Evolutionary conservation across 2,888 invertebrate genomes (phyloP).

Genomic region (Cephonodes hylas): DNA sequence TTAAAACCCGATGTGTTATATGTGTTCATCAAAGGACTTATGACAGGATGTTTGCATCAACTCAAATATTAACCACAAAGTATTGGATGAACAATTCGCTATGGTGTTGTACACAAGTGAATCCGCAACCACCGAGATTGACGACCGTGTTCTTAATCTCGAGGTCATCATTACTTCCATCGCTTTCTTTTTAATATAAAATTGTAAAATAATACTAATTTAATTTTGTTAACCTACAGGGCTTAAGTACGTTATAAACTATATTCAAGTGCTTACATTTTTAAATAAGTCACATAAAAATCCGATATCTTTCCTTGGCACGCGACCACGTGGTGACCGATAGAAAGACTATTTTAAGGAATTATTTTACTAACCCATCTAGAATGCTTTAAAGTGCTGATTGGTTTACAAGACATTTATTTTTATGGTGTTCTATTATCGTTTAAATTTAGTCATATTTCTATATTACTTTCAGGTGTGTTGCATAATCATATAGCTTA

Average conservation of each 20-base stretch:
- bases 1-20: too few relatives aligned
- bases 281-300: neutral
- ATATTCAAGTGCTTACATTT: neutral
- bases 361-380: neutral
- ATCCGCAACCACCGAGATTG: too few relatives aligned
- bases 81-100: too few relatives aligned
- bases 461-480: too few relatives aligned
- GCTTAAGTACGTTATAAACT: neutral
- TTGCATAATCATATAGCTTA: too few relatives aligned
- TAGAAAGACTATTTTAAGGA: neutral
- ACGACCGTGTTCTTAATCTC: too few relatives aligned
- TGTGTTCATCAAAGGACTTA: too few relatives aligned
- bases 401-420: neutral
- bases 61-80: too few relatives aligned
- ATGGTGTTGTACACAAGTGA: too few relatives aligned
- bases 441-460: neutral
- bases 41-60: too few relatives aligned
- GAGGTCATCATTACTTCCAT: too few relatives aligned
- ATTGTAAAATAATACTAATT: neutral
- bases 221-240: neutral
- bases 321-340: neutral
- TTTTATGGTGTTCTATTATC: neutral
- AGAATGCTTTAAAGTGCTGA: neutral
- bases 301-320: neutral
- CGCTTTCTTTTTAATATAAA: too few relatives aligned